Base-by-base conservation (phyloP, 1,140 invertebrate genomes). In the Eupristina koningsbergeri region DNA sequence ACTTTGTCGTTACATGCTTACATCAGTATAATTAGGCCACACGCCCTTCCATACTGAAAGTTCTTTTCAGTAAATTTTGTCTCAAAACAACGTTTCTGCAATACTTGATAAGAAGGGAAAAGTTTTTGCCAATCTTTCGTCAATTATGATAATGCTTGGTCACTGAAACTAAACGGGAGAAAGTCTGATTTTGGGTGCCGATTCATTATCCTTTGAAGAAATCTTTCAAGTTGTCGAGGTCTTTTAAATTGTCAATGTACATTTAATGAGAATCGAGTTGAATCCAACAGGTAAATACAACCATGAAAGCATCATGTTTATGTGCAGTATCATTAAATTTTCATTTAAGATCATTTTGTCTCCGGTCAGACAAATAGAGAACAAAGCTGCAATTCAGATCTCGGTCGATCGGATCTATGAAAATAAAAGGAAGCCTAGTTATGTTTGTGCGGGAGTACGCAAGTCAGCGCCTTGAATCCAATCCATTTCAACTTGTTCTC, bases 381-480 rank as follows among this genome's bases (percentile, higher is more conserved):
- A 26, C 53, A 26, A 58, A 58, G 26, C 26, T 58, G 26, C 26
- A 58, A 26, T 58, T 58, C 26, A 58, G 53, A 58, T 58, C 26
- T 9, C 22, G 6, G 6, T 26, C 13, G 22, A 22, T 6, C 26
- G 22, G 53, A 3, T 26, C 19, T 58, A 58, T 58, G 53, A 3
- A 9, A 22, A 58, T 58, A 67, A 67, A 67, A 67, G 34, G 11
- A 34, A 22, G 19, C 22, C 53, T 19, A 53, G 15, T 17, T 47
- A n/a, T n/a, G n/a, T n/a, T n/a, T n/a, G 45, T 15, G 15, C 50
- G 19, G 50, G 11, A 7, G 75, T 34, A 34, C 39, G 22, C 73
- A 58, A 78, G 53, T 78, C 76, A 78, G 58, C 76, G 58, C 5
- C 76, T 78, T 79, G 26, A 58, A 58, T 58, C 26, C 53, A 58